Conservation (phyloP, 2,888 invertebrate genomes). For the Amaurobius ferox region DNA sequence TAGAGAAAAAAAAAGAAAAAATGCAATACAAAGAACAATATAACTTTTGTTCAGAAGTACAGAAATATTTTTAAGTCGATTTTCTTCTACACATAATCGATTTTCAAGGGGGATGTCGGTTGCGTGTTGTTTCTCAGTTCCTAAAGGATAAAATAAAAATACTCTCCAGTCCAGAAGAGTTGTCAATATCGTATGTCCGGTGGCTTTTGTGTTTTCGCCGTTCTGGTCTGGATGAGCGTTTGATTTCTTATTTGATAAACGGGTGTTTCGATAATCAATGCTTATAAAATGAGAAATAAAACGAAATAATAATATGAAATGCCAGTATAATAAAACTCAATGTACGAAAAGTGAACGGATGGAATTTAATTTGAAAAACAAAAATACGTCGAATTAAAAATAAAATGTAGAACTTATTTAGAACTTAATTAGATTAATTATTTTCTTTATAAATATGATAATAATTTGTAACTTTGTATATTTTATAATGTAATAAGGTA, state of each 20-base stretch:
- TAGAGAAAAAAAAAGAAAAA: background rate
- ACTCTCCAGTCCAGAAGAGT: background rate
- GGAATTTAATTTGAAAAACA: too few species aligned
- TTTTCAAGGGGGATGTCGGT: background rate
- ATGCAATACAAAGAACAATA: background rate
- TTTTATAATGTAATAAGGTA: too few species aligned
- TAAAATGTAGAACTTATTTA: too few species aligned
- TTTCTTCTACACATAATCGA: background rate
- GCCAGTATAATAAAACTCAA: too few species aligned
- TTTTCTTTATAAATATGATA: too few species aligned
- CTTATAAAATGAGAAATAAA: too few species aligned
- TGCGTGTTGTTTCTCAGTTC: conserved; percentile 4
- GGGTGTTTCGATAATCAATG: too few species aligned
- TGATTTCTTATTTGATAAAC: background rate
- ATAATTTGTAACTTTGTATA: too few species aligned
- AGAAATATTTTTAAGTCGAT: background rate
- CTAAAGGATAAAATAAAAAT: background rate
- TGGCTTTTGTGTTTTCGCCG: background rate
- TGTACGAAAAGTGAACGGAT: too few species aligned
- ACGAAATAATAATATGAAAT: too few species aligned
- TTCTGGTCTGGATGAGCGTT: background rate
- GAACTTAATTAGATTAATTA: too few species aligned
- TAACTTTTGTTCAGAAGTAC: background rate
- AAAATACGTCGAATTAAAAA: too few species aligned
- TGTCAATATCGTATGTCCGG: conserved; percentile 6